Evolutionary conservation across 92 coral and sea anemone species (phyloP).

Genomic region (Epizoanthus rinbou): DNA sequence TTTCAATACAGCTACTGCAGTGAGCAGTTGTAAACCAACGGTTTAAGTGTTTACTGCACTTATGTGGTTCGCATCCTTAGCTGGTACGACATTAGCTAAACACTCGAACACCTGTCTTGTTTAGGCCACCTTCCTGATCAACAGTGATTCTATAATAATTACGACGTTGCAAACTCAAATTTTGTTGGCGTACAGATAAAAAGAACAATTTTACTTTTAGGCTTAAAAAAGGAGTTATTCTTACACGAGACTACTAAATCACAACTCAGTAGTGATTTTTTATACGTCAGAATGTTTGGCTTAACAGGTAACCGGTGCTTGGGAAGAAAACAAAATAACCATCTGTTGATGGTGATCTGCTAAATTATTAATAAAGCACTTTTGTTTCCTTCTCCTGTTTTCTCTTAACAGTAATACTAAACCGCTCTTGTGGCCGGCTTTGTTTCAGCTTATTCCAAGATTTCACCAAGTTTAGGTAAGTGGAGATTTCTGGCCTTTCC

Average conservation of each 20-base stretch:
- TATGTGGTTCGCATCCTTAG: not conserved
- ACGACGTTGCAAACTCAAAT: not conserved
- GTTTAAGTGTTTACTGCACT: too few relatives aligned
- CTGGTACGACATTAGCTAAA: not conserved
- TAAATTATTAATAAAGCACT: conserved; percentile 1
- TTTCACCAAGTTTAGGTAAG: not conserved
- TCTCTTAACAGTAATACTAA: not conserved
- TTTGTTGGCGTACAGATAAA: not conserved
- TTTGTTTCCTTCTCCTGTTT: not conserved
- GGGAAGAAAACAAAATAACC: not conserved
- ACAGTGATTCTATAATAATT: not conserved
- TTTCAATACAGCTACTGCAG: not conserved
- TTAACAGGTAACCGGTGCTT: conserved; percentile 1
- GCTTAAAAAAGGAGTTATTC: not conserved
- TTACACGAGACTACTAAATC: not conserved
- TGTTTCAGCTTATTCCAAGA: not conserved
- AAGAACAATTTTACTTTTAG: not conserved
- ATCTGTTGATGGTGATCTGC: not conserved
- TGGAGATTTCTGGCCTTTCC: not conserved
- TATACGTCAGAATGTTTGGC: not conserved
- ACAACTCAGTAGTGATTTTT: not conserved
- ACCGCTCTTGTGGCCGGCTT: not conserved
- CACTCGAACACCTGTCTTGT: not conserved
- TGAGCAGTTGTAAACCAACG: too few relatives aligned
- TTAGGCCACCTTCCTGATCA: not conserved